Base-by-base conservation (phyloP, 2,113 vertebrate species). In the Podarcis cretensis region DNA sequence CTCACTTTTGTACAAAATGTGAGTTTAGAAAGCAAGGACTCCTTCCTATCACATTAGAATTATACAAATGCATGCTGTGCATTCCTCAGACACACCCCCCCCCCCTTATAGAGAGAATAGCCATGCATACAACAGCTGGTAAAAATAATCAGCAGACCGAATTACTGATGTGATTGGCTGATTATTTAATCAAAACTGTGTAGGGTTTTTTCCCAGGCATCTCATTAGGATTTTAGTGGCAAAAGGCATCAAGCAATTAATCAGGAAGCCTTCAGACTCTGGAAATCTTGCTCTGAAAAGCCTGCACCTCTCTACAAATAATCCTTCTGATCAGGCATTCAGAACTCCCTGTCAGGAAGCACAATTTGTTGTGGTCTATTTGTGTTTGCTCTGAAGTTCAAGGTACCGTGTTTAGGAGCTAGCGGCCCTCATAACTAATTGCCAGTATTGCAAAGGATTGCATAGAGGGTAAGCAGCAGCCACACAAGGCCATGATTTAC, bases 151-250 rank as follows among this genome's bases (percentile, higher is more conserved):
- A 92, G 89, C 37, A 91, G 85, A 88, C 79, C 57, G 83, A 93
- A 95, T 25, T 89, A 84, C 84, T 93, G 69, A 68, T 63, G 57
- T 68, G 82, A 91, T 78, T 87, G 89, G 87, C 81, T 94, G 91
- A 90, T 93, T 92, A 93, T 74, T 92, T 94, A 92, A 91, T 88
- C 89, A 91, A 91, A 91, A 90, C 81, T 76, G 73, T 69, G 25
- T 65, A 66, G 32, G 57, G 74, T 68, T 84, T 75, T 84, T 85
- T 85, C 71, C 48, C 69, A 91, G 87, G 87, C 79, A 92, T 84
- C 91, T 93, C 89, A 92, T 92, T 91, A 83, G 59, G 48, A 86
- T 73, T 95, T 90, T 83, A 94, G 90, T 85, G 71, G 85, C 57
- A 91, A 92, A 92, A 69, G 71, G 43, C 75, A 91, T 73, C 81